Base-by-base conservation (phyloP, 1,140 invertebrate species). In the Leguminivora glycinivorella region DNA sequence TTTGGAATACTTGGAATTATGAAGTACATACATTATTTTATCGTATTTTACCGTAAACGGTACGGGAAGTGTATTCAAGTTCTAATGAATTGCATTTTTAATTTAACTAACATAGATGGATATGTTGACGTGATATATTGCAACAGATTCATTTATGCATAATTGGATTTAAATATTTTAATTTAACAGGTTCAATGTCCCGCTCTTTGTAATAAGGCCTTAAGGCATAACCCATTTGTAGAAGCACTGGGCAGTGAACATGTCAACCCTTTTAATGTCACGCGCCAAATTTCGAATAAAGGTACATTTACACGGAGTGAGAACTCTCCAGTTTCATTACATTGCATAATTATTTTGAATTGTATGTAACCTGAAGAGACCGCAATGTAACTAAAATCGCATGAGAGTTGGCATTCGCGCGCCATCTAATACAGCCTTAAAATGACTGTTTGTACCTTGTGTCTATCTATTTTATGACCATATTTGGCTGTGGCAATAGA, bases 111-210 rank as follows among this genome's bases (percentile, higher is more conserved):
- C 25, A 63, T 63, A 29, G 58, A 63, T 63, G 58, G 26, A 29
- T 63, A 63, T 29, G 58, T 63, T 63, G 58, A 63, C 14, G 25
- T 29, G 5, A 14, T 17, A 63, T 63, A 63, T 29, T 34, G 25
- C 58, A 63, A 63, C 58, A 63, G 58, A 63, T 63, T 63, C 58
- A 63, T 63, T 63, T 31, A 63, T 63, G 58, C 26, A 17, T 60
- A 60, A 26, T 60, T 60, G 22, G 56, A 60, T 22, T 52, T 52
- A n/a, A 52, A 52, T 52, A 19, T 52, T 52, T 52, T 40, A 40
- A 40, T 7, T 7, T 31, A 4, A 4, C 7, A 31, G 7, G 7
- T 31, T n/a, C n/a, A n/a, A n/a, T n/a, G n/a, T n/a, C n/a, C n/a
- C n/a, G n/a, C n/a, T n/a, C n/a, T n/a, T n/a, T n/a, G n/a, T n/a